phyloP scores from a whole-genome alignment of 2,888 invertebrate genomes.

The Alloplasta piceator region DNA sequence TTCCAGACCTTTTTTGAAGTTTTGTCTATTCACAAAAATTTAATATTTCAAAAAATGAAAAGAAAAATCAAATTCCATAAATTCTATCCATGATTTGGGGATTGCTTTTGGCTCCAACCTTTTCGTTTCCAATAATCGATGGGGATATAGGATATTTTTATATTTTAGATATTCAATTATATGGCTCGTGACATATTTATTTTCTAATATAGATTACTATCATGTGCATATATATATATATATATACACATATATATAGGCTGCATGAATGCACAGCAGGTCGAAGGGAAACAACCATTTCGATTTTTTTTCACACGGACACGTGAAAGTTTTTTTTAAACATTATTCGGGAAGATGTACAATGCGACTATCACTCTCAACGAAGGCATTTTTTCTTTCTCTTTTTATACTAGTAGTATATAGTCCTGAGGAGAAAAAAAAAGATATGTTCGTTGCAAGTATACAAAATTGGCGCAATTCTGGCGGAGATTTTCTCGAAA shows the following conservation, averaged over 20 bases:
- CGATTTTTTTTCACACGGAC: too few relatives aligned
- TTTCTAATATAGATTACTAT: conserved; percentile 40
- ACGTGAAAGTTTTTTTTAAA: too few relatives aligned
- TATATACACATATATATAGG: background rate
- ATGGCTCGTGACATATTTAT: conserved; percentile 59
- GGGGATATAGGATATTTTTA: conserved; percentile 18
- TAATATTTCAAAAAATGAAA: too few relatives aligned
- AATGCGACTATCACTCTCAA: conserved; percentile 3
- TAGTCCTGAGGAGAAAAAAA: background rate
- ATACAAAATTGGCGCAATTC: conserved; percentile 31
- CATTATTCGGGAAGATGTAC: background rate
- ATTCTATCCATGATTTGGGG: too few relatives aligned
- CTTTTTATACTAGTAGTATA: conserved; percentile 5
- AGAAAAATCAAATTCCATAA: too few relatives aligned
- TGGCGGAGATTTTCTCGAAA: conserved; percentile 16
- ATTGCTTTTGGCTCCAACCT: too few relatives aligned
- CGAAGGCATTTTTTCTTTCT: conserved; percentile 7
- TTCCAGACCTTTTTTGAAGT: too few relatives aligned
- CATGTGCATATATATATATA: conserved; percentile 30
- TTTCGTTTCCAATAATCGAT: background rate
- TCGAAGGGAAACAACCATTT: too few relatives aligned
- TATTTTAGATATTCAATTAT: conserved; percentile 37
- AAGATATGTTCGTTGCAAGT: background rate
- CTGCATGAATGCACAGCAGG: too few relatives aligned
- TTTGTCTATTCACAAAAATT: too few relatives aligned